Conservation (phyloP, 2,113 vertebrate genomes). For the mouse (Mus musculus) region DNA sequence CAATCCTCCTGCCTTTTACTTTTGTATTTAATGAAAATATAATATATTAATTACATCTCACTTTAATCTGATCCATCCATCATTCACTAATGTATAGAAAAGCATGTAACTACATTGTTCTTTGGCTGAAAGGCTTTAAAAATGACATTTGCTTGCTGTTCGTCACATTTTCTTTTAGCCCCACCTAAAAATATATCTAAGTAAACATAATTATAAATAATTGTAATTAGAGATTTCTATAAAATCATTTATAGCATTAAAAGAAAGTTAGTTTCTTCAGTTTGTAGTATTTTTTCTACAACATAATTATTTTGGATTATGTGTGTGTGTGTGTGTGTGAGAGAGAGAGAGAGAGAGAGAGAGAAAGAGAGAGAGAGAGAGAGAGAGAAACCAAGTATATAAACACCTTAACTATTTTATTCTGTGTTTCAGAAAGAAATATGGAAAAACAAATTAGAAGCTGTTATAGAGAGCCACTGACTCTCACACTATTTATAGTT, state of each 20-base stretch:
- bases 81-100: constrained; percentile 47
- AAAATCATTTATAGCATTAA: background rate
- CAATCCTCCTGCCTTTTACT: constrained; percentile 16
- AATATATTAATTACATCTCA: background rate
- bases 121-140: background rate
- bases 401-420: background rate
- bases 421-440: constrained; percentile 19
- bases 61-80: constrained; percentile 37
- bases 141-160: background rate
- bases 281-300: constrained; percentile 17
- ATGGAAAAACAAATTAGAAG: background rate
- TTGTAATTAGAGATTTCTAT: background rate
- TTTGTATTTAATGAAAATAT: constrained; percentile 53
- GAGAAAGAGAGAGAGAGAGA: background rate
- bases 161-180: background rate
- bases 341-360: background rate
- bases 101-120: background rate
- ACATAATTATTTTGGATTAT: background rate
- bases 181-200: background rate
- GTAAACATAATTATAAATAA: background rate
- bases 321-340: background rate
- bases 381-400: background rate
- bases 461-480: background rate
- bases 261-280: constrained; percentile 12
- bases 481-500: background rate